These are phyloP conservation scores for Catharus ustulatus DNA, from an alignment of 2,797 vertebrate genomes.

Conservation along the genomic window DNA sequence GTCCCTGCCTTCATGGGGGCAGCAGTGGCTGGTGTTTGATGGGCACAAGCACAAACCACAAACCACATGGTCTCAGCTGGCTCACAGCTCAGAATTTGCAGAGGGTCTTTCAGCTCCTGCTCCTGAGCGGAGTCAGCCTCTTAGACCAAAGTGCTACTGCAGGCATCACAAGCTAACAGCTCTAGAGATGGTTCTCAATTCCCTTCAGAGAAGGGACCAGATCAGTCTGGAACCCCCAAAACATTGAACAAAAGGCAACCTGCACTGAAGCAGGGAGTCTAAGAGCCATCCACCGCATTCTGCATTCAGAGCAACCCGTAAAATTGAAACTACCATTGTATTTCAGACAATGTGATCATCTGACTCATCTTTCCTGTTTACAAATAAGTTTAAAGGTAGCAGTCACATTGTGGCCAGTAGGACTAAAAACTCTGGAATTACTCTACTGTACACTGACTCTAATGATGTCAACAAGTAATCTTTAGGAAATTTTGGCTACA, in stretches of 20 bases:
- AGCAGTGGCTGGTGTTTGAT: background rate
- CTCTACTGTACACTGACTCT: background rate
- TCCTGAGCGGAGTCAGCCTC: background rate
- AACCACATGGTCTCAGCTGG: background rate
- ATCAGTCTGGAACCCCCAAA: background rate
- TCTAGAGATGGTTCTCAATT: rapidly evolving
- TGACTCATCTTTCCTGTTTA: background rate
- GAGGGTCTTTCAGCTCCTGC: background rate
- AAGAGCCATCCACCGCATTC: background rate
- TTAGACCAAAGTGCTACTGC: background rate
- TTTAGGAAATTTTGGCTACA: background rate
- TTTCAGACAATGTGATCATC: background rate
- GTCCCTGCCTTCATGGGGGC: too few relatives aligned
- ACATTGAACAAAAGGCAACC: background rate
- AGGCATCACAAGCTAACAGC: background rate
- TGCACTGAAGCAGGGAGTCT: background rate
- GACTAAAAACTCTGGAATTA: background rate
- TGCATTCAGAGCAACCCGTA: background rate
- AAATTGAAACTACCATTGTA: background rate
- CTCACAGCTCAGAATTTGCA: background rate
- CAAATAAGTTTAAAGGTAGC: background rate
- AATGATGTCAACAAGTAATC: background rate
- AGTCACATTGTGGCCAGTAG: background rate
- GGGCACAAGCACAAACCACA: background rate
- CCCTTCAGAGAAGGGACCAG: background rate